Evolutionary conservation across 2,797 vertebrate species (phyloP).

Genomic region (Coilia nasus): DNA sequence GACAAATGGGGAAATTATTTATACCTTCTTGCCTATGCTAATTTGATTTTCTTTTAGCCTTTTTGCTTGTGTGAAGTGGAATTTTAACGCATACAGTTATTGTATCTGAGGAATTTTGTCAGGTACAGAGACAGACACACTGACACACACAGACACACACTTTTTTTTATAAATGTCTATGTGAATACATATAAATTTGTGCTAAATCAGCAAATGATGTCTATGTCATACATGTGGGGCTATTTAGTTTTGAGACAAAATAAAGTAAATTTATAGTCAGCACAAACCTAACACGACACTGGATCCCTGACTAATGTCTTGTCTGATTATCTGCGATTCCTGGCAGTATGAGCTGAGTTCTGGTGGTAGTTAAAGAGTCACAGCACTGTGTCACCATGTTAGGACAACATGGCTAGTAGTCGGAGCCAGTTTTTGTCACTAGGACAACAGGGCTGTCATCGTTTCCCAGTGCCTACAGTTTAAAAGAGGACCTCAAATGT

Average conservation of each 20-base stretch:
- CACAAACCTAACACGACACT: background rate
- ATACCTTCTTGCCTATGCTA: too few relatives aligned
- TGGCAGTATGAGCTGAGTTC: background rate
- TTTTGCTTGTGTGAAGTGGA: background rate
- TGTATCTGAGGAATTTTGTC: background rate
- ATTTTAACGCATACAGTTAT: background rate
- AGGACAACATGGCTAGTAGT: background rate
- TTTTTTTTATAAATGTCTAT: background rate
- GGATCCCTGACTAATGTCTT: background rate
- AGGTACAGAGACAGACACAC: background rate
- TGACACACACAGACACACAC: too few relatives aligned
- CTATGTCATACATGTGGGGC: background rate
- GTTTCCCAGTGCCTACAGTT: background rate
- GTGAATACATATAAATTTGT: background rate
- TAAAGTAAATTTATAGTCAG: background rate
- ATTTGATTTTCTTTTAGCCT: background rate
- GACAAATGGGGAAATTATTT: background rate
- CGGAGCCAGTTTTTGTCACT: background rate
- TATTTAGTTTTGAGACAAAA: background rate
- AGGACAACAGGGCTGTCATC: conserved; percentile 12
- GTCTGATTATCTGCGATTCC: background rate
- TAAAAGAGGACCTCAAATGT: conserved; percentile 6
- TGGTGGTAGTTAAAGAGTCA: background rate
- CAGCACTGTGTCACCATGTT: background rate
- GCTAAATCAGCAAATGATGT: background rate